Conservation (phyloP, 2,888 invertebrate genomes). For the Melanargia galathea region DNA sequence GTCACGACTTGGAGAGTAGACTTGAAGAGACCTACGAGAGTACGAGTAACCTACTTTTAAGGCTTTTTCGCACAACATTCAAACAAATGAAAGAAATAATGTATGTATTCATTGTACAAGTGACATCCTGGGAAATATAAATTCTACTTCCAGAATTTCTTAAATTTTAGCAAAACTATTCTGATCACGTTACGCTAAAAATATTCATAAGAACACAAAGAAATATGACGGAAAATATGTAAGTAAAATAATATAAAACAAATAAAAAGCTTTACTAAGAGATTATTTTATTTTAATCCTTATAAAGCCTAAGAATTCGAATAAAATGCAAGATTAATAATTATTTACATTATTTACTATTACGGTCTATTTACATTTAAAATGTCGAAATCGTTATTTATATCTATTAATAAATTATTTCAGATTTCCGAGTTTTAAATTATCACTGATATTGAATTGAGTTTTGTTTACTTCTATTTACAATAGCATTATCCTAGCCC, state of each 20-base stretch:
- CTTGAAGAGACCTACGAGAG: too few species aligned
- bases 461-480: slow-evolving; percentile 46
- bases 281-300: slow-evolving; percentile 43
- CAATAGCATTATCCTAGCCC: slow-evolving; percentile 44
- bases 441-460: slow-evolving; percentile 34
- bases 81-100: too few species aligned
- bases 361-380: slow-evolving; percentile 53
- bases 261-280: slow-evolving; percentile 12
- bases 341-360: too few species aligned
- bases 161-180: too few species aligned
- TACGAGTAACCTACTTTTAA: too few species aligned
- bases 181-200: too few species aligned
- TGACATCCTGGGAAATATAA: too few species aligned
- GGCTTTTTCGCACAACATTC: too few species aligned
- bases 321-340: slow-evolving; percentile 71
- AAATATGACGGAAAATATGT: neutral
- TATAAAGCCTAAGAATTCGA: slow-evolving; percentile 61
- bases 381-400: slow-evolving; percentile 50
- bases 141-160: too few species aligned
- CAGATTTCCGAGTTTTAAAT: slow-evolving; percentile 17
- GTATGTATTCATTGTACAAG: too few species aligned
- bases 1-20: too few species aligned
- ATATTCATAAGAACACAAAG: neutral
- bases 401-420: slow-evolving; percentile 46
- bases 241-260: neutral